Base-by-base conservation (phyloP, 2,888 invertebrate genomes). In the Tachina lurida region DNA sequence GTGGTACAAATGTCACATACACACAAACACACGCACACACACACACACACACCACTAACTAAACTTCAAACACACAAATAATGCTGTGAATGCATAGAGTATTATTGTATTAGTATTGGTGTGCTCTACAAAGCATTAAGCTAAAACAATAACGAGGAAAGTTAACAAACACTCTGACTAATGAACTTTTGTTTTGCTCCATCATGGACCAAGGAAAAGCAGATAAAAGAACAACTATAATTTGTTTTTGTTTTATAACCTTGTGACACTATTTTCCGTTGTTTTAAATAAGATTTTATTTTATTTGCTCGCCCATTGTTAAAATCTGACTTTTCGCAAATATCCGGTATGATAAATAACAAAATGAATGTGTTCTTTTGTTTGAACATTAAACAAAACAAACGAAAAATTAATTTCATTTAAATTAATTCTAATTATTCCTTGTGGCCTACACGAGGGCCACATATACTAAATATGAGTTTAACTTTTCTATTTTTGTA, bases 111-210 rank as follows among this genome's bases (percentile, higher is more conserved):
- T 19, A 19, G 19, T 62, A 7, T 15, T 10, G 10, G 52, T n/a
- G 56, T 22, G 9, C 15, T 45, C 15, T 15, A 31, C n/a, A 31
- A 13, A 45, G 13, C 43, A 63, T 63, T 43, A 49, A 19, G 41
- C 2, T 60, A 58, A 45, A 65, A 65, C 31, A 49, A 41, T 41
- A 68, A 77, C 41, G 41, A 63, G 56, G 5, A 65, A 80, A 65
- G 79, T 80, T 74, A 78, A 45, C 63, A 47, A 78, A 45, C 63
- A 47, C 10, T 71, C 60, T 84, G 80, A 80, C 84, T 80, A 80
- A 76, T 71, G 84, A 80, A 84, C 75, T 80, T 62, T 80, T 47
- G 22, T 73, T 31, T 47, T 43, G 52, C 9, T 68, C 49, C 67
- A 71, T 65, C 45, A 68, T 43, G 31, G 19, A 22, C 43, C 49